These are phyloP conservation scores for Drosophila watanabei DNA, from an alignment of 1,140 invertebrate species.

Conservation along the genomic window DNA sequence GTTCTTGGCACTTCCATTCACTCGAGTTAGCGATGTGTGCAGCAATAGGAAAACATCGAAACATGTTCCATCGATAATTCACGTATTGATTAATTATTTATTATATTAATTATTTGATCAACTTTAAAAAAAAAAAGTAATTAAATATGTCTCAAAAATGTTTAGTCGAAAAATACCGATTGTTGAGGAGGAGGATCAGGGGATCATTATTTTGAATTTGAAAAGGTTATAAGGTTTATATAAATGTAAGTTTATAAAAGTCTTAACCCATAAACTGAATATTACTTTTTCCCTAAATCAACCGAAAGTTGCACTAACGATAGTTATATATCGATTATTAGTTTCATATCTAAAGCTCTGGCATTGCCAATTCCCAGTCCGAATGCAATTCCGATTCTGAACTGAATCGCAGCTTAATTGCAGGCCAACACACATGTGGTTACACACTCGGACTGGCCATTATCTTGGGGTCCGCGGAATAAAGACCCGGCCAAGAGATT, in stretches of 20 bases:
- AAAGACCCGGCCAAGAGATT: slow-evolving; percentile 25
- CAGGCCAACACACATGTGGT: slow-evolving; percentile 44
- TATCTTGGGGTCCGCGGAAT: slow-evolving; percentile 30
- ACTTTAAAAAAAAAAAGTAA: no score
- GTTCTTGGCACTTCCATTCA: slow-evolving; percentile 28
- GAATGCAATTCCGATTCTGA: slow-evolving; percentile 35
- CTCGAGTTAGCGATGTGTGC: neutral
- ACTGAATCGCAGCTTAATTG: slow-evolving; percentile 79
- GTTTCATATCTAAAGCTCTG: neutral
- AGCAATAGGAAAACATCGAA: neutral
- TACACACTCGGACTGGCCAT: slow-evolving; percentile 44
- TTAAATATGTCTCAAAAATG: no score
- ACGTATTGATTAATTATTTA: no score
- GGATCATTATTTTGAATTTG: neutral
- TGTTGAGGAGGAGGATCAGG: no score
- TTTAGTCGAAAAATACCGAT: neutral
- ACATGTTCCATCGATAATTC: neutral
- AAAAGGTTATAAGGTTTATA: no score
- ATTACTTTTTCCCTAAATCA: neutral
- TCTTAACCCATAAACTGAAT: no score
- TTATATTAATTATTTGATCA: no score
- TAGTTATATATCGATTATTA: neutral
- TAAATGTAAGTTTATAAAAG: no score
- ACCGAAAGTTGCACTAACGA: neutral
- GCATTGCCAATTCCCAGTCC: slow-evolving; percentile 14